Conservation (phyloP, 1,140 invertebrate species). For the Bemisia tabaci region DNA sequence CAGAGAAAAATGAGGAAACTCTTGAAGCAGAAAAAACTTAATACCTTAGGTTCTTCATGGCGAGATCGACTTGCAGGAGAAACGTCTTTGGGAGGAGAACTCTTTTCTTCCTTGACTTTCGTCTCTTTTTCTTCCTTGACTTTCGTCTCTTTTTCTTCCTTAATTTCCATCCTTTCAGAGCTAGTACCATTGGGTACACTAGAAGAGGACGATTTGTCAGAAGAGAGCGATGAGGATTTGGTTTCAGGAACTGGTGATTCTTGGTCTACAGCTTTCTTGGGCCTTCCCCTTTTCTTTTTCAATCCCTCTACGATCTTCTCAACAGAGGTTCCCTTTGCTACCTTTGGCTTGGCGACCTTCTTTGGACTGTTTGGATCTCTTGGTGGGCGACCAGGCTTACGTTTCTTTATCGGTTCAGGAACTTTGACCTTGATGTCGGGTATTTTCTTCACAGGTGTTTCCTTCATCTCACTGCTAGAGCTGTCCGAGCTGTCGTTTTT, state of each 20-base stretch:
- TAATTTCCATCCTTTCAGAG: background rate
- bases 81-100: no score
- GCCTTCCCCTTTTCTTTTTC: conserved; percentile 4
- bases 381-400: background rate
- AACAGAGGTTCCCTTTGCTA: background rate
- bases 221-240: background rate
- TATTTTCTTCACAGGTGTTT: no score
- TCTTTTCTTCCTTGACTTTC: no score
- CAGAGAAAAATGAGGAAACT: no score
- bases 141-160: background rate
- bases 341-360: background rate
- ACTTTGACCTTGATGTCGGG: no score
- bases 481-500: no score
- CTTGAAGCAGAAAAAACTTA: no score
- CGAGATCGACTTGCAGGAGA: no score
- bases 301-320: background rate
- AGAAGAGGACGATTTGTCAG: background rate
- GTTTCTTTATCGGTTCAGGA: no score
- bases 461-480: no score
- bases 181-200: background rate
- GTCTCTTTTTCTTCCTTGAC: no score
- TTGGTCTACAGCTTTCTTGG: background rate
- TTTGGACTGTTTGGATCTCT: background rate
- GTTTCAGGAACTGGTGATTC: background rate
- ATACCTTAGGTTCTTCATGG: no score